A percentile compares a stretch with the other conserved stretches of the same genome.
Evolutionary conservation across 2,888 invertebrate species (phyloP).

Genomic region (Drosophila prostipennis): DNA sequence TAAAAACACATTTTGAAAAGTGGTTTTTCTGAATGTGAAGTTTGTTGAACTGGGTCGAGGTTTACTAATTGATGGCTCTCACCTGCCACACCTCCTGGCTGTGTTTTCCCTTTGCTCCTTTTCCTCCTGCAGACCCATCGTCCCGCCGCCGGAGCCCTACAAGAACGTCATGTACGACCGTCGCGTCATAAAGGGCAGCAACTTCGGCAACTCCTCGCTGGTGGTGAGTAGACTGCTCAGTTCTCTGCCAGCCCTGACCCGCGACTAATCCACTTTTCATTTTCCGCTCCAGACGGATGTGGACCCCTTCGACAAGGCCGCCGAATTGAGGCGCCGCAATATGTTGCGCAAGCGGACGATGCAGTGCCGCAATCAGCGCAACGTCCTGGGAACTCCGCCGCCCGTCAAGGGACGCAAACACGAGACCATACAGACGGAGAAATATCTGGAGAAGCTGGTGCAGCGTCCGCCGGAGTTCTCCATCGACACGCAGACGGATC

Average conservation of each 20-base stretch:
- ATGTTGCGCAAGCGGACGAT: slow-evolving; percentile 88
- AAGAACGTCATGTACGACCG: slow-evolving; percentile 96
- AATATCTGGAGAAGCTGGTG: slow-evolving; percentile 93
- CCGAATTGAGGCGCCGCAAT: slow-evolving; percentile 87
- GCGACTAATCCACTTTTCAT: slow-evolving; percentile 28
- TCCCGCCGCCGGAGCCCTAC: slow-evolving; percentile 85
- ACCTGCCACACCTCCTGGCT: slow-evolving; percentile 5
- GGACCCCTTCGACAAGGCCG: slow-evolving; percentile 83
- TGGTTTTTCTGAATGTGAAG: slow-evolving; percentile 15
- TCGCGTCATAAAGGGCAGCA: slow-evolving; percentile 93
- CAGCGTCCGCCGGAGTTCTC: slow-evolving; percentile 91
- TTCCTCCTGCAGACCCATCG: slow-evolving; percentile 75
- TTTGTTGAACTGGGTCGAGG: slow-evolving; percentile 71
- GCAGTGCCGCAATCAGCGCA: slow-evolving; percentile 85
- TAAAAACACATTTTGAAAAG: too few relatives aligned
- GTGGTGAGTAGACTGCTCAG: slow-evolving; percentile 63
- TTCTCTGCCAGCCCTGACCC: slow-evolving; percentile 56
- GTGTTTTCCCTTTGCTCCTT: neutral
- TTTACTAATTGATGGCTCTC: slow-evolving; percentile 59
- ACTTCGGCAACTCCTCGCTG: slow-evolving; percentile 85
- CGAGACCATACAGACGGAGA: slow-evolving; percentile 95
- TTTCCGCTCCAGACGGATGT: slow-evolving; percentile 83
- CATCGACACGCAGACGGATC: slow-evolving; percentile 94
- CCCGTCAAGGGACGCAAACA: slow-evolving; percentile 92
- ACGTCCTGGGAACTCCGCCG: slow-evolving; percentile 84